A percentile compares a stretch with the other conserved stretches of the same genome.
Conservation (phyloP, 2,113 vertebrate species). For the Spermophilus dauricus region DNA sequence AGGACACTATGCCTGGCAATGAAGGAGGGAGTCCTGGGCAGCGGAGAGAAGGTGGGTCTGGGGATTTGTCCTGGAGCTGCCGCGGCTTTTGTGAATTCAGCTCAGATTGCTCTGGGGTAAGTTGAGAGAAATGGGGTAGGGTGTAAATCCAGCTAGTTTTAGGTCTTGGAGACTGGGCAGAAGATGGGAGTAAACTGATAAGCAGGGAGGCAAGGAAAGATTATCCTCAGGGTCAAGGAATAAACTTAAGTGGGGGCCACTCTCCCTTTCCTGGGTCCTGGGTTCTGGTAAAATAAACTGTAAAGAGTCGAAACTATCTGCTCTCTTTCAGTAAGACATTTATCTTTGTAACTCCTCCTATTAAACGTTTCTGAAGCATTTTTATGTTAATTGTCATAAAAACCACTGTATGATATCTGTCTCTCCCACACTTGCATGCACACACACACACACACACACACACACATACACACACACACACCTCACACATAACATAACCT, state of each 20-base stretch:
- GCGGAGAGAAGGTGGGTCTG: background rate
- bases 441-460: background rate
- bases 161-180: background rate
- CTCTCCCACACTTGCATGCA: background rate
- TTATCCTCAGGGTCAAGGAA: background rate
- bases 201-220: background rate
- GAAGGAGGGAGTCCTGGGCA: too few relatives aligned
- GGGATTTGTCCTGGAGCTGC: background rate
- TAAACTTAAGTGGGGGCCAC: background rate
- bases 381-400: background rate
- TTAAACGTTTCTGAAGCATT: background rate
- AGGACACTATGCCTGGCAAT: too few relatives aligned
- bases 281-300: background rate
- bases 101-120: background rate
- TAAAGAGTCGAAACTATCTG: background rate
- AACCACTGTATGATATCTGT: background rate
- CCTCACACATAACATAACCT: constrained; percentile 19
- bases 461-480: too few relatives aligned
- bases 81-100: background rate
- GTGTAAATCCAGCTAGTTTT: background rate
- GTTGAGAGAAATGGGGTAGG: background rate
- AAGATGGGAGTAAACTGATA: background rate
- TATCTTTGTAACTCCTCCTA: constrained; percentile 23
- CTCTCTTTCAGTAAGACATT: background rate
- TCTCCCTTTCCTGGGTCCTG: background rate